phyloP scores from a whole-genome alignment of 2,113 vertebrate genomes.

The Himantopus leucocephalus region DNA sequence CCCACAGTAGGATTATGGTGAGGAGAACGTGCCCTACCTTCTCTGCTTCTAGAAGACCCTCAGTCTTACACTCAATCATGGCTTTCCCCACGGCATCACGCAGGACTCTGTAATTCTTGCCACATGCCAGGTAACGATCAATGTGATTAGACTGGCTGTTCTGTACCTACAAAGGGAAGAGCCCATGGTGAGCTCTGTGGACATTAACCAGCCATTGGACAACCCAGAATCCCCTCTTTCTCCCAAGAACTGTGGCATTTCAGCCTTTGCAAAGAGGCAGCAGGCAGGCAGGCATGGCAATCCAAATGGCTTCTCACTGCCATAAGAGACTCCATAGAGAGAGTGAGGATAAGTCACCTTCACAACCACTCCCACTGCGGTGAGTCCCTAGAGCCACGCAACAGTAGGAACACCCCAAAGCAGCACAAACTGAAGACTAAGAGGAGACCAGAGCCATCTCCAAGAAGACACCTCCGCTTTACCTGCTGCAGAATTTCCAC shows the following conservation, averaged over 20 bases:
- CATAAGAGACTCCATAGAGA: background rate
- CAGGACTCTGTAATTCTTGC: conserved; percentile 78
- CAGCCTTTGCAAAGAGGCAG: background rate
- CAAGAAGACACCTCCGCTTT: background rate
- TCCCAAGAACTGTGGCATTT: background rate
- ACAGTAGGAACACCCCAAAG: background rate
- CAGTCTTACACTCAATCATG: conserved; percentile 69
- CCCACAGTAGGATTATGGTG: rapidly evolving
- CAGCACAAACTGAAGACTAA: background rate
- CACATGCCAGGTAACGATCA: conserved; percentile 85
- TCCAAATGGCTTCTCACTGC: background rate
- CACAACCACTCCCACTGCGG: background rate
- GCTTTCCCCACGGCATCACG: conserved; percentile 80
- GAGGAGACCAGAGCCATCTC: background rate
- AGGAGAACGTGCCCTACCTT: conserved; percentile 69
- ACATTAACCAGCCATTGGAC: background rate
- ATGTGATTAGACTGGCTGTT: conserved; percentile 62
- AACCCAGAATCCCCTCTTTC: background rate
- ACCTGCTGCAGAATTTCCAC: conserved; percentile 79
- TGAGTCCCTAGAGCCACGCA: background rate
- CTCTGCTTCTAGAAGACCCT: conserved; percentile 57
- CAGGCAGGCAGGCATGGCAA: background rate
- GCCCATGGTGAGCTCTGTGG: background rate
- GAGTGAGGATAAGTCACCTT: background rate
- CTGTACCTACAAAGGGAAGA: conserved; percentile 11